Conservation (phyloP, 2,797 vertebrate genomes). For the Trachurus trachurus region DNA sequence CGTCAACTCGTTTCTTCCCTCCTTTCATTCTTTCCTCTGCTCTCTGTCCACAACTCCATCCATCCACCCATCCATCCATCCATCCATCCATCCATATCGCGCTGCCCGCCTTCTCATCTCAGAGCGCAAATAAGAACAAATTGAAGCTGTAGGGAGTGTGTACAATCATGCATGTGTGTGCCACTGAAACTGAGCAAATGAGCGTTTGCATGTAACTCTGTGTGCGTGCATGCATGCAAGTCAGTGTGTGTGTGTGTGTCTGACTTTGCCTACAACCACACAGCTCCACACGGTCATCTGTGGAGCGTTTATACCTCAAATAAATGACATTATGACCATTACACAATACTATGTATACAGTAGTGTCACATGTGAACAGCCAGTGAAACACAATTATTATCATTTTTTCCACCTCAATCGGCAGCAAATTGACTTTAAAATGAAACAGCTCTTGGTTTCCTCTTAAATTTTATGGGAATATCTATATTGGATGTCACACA, state of each 20-base stretch:
- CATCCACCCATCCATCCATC: conserved; percentile 61
- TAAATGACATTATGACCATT: background rate
- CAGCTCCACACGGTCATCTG: conserved; percentile 1
- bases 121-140: conserved; percentile 71
- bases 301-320: background rate
- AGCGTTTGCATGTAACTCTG: background rate
- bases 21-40: conserved; percentile 20
- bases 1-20: conserved; percentile 40
- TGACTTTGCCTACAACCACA: background rate
- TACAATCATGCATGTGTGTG: background rate
- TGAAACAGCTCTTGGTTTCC: background rate
- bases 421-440: background rate
- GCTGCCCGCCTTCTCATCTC: conserved; percentile 62
- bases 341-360: background rate
- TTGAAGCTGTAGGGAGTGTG: conserved; percentile 49
- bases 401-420: too few species aligned
- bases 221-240: background rate
- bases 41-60: conserved; percentile 25
- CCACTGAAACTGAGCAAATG: background rate
- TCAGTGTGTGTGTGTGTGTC: background rate
- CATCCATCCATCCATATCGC: conserved; percentile 57
- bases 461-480: too few species aligned
- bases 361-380: too few species aligned
- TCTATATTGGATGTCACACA: too few species aligned
- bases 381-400: too few species aligned